Percentiles rank a stretch among this genome's conserved stretches.
phyloP scores from a whole-genome alignment of 2,888 invertebrate species.

The Orthonychiurus folsomi region DNA sequence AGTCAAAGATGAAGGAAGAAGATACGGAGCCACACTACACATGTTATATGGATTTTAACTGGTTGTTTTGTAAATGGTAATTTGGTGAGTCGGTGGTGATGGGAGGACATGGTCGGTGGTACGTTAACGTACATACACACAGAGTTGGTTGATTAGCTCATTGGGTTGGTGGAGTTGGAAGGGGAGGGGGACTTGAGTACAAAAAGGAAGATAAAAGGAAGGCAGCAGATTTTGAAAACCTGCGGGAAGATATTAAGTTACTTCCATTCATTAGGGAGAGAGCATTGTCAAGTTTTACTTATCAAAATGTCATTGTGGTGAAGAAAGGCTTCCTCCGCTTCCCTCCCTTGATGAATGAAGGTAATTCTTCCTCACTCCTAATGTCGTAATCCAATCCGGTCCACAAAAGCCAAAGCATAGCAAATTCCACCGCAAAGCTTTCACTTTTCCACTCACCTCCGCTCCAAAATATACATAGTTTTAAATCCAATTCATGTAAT shows the following conservation, averaged over 20 bases:
- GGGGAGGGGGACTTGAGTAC: constrained; percentile 6
- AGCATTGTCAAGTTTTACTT: constrained; percentile 24
- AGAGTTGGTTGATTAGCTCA: constrained; percentile 12
- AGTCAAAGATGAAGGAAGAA: too few relatives aligned
- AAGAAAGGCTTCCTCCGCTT: too few relatives aligned
- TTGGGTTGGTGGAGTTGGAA: background rate
- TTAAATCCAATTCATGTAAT: too few relatives aligned
- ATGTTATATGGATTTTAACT: too few relatives aligned
- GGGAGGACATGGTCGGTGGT: background rate
- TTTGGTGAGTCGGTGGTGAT: background rate
- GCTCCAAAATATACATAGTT: background rate
- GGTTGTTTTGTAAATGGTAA: background rate
- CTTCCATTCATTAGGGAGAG: constrained; percentile 24
- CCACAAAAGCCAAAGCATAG: background rate
- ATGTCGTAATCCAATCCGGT: too few relatives aligned
- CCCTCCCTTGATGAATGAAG: constrained; percentile 1
- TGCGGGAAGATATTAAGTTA: constrained; percentile 20
- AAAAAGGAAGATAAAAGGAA: background rate
- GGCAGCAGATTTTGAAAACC: background rate
- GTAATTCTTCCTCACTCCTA: background rate
- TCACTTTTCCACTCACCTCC: background rate
- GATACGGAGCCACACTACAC: too few relatives aligned
- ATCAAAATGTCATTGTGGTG: constrained; percentile 24
- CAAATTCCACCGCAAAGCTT: background rate
- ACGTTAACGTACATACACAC: background rate